Percentiles rank a stretch among this genome's conserved stretches.
Evolutionary conservation across 1,140 invertebrate genomes (phyloP).

Genomic region (Caenorhabditis tropicalis): DNA sequence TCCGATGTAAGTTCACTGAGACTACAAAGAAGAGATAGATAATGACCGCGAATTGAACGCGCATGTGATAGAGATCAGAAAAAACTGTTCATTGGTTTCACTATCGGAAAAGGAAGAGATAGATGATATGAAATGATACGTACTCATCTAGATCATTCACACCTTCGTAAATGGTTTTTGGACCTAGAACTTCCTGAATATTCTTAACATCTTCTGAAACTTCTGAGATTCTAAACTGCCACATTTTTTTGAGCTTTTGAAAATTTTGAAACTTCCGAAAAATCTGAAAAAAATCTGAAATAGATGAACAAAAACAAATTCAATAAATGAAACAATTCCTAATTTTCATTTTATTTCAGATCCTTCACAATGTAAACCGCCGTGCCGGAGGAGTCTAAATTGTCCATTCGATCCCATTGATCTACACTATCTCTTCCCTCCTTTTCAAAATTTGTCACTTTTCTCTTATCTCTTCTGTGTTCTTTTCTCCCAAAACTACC

Average conservation of each 20-base stretch:
- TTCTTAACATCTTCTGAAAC: too few relatives aligned
- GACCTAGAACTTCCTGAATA: neutral
- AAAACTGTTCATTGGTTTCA: neutral
- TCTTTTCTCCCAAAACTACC: neutral
- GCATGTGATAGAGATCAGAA: neutral
- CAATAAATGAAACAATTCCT: neutral
- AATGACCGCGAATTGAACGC: neutral
- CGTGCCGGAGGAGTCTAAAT: conserved; percentile 24
- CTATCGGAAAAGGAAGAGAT: neutral
- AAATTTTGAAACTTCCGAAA: neutral
- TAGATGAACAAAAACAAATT: too few relatives aligned
- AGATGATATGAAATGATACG: too few relatives aligned
- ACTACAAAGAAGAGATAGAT: conserved; percentile 21
- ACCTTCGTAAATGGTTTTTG: conserved; percentile 12
- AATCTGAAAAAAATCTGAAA: neutral
- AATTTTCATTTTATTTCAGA: neutral
- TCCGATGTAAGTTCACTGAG: conserved; percentile 46
- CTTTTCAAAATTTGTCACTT: neutral
- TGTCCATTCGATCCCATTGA: conserved; percentile 8
- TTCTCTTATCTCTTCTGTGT: neutral
- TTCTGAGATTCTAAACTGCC: too few relatives aligned
- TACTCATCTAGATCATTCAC: neutral
- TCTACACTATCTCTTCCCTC: neutral
- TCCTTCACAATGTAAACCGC: conserved; percentile 21
- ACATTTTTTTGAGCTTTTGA: neutral